Base-by-base conservation (phyloP, 1,140 invertebrate genomes). In the Spodoptera litura region DNA sequence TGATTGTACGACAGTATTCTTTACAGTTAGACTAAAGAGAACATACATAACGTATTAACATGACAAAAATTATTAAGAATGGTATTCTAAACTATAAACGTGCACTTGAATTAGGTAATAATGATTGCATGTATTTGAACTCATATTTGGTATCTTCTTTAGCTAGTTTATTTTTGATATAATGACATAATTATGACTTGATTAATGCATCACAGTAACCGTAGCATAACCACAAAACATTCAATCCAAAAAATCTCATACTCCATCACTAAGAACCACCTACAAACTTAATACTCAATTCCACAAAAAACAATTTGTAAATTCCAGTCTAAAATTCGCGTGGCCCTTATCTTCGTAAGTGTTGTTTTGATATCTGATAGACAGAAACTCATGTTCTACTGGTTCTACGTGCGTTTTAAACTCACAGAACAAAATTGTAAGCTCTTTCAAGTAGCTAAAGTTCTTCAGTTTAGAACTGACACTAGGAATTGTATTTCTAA, bases 331-430 rank as follows among this genome's bases (percentile, higher is more conserved):
- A 49, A 25, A 66, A 66, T 66, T 66, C 62, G 62, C 62, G 62
- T 66, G 62, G 62, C n/a, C 20, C 62, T 66, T 66, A 66, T 66
- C 62, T 49, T 49, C 5, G 35, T 12, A 66, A 66, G 62, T 66
- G 9, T 12, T 15, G 27, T 61, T 61, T 11, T 49, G 62, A 66
- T 66, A 15, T 12, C 62, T 66, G 62, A 66, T 66, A 82, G 15
- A 8, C 20, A 13, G 4, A 58, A 59, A 59, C 38, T 59, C 35
- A 61, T 61, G 55, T 31, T 4, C 2, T 4, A 3, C 31, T 5
- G 31, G 31, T 49, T 59, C 61, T 74, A 58, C 72, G 49, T 59
- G 56, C 62, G 62, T 66, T 66, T 20, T 66, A 25, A 12, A 12
- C 15, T n/a, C 13, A 59, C 11, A 8, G 15, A 62, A 62, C 38